These are phyloP conservation scores for Bothrops jararaca DNA, from an alignment of 2,113 vertebrate genomes.

Conservation along the genomic window DNA sequence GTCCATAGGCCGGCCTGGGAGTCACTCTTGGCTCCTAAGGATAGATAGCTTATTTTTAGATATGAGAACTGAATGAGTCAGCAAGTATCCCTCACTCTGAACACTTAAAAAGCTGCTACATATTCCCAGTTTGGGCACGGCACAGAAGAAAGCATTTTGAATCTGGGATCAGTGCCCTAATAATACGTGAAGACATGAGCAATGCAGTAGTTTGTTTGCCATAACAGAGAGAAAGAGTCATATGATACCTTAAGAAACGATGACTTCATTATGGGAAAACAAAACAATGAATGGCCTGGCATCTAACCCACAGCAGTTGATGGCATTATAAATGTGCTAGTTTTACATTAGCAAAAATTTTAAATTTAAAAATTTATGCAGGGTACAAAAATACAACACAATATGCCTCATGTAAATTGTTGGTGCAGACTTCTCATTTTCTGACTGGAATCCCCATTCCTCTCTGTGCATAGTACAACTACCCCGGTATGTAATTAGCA, in stretches of 20 bases:
- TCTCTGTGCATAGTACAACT: neutral
- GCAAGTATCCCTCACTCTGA: neutral
- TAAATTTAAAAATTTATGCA: neutral
- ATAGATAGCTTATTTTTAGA: slow-evolving; percentile 57
- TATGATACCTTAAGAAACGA: neutral
- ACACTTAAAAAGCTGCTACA: neutral
- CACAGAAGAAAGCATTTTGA: neutral
- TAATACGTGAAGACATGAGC: neutral
- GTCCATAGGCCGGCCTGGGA: neutral
- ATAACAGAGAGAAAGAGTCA: neutral
- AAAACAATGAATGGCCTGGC: neutral
- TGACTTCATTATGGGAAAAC: neutral
- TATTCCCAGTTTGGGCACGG: neutral
- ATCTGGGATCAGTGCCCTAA: neutral
- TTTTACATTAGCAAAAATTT: neutral
- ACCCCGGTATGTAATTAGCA: neutral
- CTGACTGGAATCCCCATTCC: neutral
- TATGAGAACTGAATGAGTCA: slow-evolving; percentile 7
- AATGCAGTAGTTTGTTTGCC: neutral
- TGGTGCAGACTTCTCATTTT: neutral
- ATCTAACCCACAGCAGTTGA: neutral
- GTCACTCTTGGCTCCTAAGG: neutral
- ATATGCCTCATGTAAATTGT: neutral
- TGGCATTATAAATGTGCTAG: neutral
- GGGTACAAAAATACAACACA: neutral